Percentiles rank a stretch among this genome's conserved stretches.
phyloP scores from a whole-genome alignment of 2,113 vertebrate genomes.

The Scopus umbretta region DNA sequence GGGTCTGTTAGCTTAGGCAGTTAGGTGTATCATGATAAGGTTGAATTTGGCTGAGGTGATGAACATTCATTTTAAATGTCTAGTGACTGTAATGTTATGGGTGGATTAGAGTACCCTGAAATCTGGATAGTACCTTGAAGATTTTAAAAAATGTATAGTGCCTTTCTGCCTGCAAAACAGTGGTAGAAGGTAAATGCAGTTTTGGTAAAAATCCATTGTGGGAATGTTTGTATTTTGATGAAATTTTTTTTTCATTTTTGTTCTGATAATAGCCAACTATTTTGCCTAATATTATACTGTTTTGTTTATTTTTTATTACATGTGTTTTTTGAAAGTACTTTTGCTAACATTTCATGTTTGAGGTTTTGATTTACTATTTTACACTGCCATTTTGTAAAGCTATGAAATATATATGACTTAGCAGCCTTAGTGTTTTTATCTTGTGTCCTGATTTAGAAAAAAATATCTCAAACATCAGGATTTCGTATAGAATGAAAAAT shows the following conservation, averaged over 20 bases:
- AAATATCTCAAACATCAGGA: background rate
- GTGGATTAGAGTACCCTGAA: background rate
- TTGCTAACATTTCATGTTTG: background rate
- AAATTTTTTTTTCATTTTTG: background rate
- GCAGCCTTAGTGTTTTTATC: background rate
- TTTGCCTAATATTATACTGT: background rate
- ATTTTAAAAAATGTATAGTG: background rate
- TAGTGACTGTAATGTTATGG: accelerated
- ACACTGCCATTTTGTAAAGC: background rate
- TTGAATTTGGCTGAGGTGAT: background rate
- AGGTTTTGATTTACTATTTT: background rate
- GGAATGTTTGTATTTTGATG: background rate
- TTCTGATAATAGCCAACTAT: background rate
- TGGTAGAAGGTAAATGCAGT: background rate
- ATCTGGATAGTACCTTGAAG: background rate
- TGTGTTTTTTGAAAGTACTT: background rate
- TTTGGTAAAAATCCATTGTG: background rate
- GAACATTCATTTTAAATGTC: background rate
- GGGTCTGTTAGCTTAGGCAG: background rate
- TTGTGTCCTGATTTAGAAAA: background rate
- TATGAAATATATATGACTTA: background rate
- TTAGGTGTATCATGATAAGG: background rate
- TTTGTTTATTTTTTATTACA: background rate
- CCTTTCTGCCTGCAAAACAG: background rate
- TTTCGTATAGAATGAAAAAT: background rate